A percentile compares a stretch with the other conserved stretches of the same genome.
Evolutionary conservation across 2,888 invertebrate genomes (phyloP).

Genomic region (Tipula vernalis): DNA sequence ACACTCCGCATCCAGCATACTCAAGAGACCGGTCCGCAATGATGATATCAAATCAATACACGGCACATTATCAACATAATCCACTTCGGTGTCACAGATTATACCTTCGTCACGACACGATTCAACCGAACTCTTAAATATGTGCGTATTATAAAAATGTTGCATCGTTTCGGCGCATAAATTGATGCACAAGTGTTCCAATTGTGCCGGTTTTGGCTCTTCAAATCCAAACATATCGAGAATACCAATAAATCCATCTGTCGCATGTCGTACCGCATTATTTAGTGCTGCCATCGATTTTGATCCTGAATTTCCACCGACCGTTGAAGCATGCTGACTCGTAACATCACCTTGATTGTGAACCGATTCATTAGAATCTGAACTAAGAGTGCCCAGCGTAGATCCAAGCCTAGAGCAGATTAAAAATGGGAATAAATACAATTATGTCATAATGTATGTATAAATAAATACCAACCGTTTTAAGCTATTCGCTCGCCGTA

Average conservation of each 20-base stretch:
- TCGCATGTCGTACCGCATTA: constrained; percentile 84
- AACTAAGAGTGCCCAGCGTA: constrained; percentile 73
- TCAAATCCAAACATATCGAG: constrained; percentile 96
- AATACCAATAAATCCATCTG: constrained; percentile 90
- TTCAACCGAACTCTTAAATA: constrained; percentile 87
- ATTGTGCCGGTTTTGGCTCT: constrained; percentile 76
- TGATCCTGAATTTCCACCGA: constrained; percentile 67
- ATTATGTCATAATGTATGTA: background rate
- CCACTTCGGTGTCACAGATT: constrained; percentile 76
- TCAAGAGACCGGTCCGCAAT: constrained; percentile 77
- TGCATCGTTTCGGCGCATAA: constrained; percentile 95
- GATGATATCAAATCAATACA: constrained; percentile 93
- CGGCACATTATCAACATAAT: constrained; percentile 87
- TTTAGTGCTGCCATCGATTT: constrained; percentile 86
- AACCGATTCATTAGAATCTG: constrained; percentile 84
- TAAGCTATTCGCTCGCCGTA: constrained; percentile 81
- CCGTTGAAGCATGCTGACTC: constrained; percentile 73
- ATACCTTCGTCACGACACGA: constrained; percentile 91
- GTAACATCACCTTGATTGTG: constrained; percentile 76
- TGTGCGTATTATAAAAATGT: constrained; percentile 94
- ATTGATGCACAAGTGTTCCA: constrained; percentile 91
- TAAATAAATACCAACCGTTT: constrained; percentile 40
- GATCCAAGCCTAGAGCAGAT: constrained; percentile 45
- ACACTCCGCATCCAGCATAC: constrained; percentile 86
- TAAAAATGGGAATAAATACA: background rate